Percentiles rank a stretch among this genome's conserved stretches.
Evolutionary conservation across 2,888 invertebrate species (phyloP).

Genomic region (Ametastegia equiseti): DNA sequence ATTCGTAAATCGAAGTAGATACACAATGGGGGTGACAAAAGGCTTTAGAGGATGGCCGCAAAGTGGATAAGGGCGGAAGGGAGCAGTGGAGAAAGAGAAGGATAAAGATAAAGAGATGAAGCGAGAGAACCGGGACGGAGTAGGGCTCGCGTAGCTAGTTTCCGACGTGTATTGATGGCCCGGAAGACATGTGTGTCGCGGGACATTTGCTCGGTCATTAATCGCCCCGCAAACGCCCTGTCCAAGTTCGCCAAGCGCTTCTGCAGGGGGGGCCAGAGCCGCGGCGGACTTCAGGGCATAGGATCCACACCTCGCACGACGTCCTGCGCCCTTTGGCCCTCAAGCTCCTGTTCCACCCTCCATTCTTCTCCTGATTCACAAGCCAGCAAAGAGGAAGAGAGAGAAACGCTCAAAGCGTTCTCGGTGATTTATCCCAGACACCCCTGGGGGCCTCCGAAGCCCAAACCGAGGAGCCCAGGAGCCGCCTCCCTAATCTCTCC

Average conservation of each 20-base stretch:
- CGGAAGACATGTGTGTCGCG: constrained; percentile 60
- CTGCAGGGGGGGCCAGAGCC: not conserved
- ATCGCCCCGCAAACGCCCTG: constrained; percentile 50
- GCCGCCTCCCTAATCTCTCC: constrained; percentile 65
- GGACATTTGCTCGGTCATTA: constrained; percentile 62
- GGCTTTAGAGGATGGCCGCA: not conserved
- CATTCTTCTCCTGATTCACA: constrained; percentile 10
- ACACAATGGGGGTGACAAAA: constrained; percentile 9
- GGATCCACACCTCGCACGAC: not conserved
- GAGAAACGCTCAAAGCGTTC: constrained; percentile 54
- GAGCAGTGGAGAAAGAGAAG: not conserved
- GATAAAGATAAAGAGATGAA: not conserved
- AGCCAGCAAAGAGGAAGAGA: not conserved
- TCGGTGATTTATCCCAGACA: constrained; percentile 63
- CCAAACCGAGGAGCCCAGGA: not conserved
- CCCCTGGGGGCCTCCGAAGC: constrained; percentile 56
- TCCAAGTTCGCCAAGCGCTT: constrained; percentile 46
- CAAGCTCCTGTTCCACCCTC: constrained; percentile 47
- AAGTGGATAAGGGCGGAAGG: not conserved
- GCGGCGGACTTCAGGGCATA: not conserved
- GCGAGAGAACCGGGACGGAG: constrained; percentile 40
- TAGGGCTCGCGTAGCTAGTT: constrained; percentile 28
- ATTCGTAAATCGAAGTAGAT: constrained; percentile 27
- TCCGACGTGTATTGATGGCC: constrained; percentile 59
- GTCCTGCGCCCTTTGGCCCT: not conserved